Percentiles rank a stretch among this genome's conserved stretches.
Evolutionary conservation across 1,140 invertebrate species (phyloP).

Genomic region (Brachionus plicatilis): DNA sequence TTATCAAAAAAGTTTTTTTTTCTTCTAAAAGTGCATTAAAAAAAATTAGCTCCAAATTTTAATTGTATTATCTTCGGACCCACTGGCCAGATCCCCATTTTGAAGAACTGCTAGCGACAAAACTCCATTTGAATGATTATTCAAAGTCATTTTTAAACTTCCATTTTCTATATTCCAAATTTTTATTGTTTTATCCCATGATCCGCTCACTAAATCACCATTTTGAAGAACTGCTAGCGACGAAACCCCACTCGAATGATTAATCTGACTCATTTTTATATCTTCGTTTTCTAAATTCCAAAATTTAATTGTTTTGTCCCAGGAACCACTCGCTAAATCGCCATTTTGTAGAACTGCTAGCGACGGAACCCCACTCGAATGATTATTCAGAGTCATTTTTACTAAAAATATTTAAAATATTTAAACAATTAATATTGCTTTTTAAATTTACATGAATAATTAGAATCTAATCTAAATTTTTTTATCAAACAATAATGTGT

Average conservation of each 20-base stretch:
- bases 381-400: background rate
- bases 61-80: background rate
- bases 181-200: too few species aligned
- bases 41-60: background rate
- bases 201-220: too few species aligned
- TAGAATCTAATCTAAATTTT: too few species aligned
- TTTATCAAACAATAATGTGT: too few species aligned
- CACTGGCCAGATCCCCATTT: background rate
- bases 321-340: background rate
- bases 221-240: too few species aligned
- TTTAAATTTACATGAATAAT: too few species aligned
- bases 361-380: background rate
- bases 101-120: background rate
- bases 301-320: background rate
- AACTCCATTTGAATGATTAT: background rate
- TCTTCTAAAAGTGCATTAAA: too few species aligned
- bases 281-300: background rate
- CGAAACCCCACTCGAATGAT: too few species aligned
- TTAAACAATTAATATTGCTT: too few species aligned
- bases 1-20: too few species aligned
- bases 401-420: background rate
- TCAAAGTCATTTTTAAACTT: too few species aligned
- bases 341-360: background rate
- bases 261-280: background rate
- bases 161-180: too few species aligned